Base-by-base conservation (phyloP, 2,888 invertebrate genomes). In the Hydroisotoma schaefferi region DNA sequence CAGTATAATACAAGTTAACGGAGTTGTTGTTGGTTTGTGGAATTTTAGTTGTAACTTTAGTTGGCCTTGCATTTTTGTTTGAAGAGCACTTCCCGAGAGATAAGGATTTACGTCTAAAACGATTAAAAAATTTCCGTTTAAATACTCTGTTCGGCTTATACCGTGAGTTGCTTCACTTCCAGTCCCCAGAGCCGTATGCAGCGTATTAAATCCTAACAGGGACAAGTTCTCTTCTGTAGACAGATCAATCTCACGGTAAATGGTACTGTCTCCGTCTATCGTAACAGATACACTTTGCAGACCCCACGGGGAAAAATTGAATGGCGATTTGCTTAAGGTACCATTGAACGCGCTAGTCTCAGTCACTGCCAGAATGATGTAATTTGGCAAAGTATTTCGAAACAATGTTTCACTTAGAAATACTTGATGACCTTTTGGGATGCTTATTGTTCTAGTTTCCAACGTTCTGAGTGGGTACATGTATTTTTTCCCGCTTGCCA, bases 231-330 rank as follows among this genome's bases (percentile, higher is more conserved):
- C 22, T 3, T 29, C 37, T 8, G 23, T 6, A 22, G 29, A 20
- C 4, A 52, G 23, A 18, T 18, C 22, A 3, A 52, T 6, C 2
- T 2, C 4, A 2, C 25, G 6, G 37, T 33, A 52, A 6, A 52
- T 18, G 10, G 51, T n/a, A 37, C 28, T 28, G 20, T 52, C 37
- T 20, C 51, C 51, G 23, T 52, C 51, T 20, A 52, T 29, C n/a
- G 27, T 52, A 28, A 37, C 51, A 28, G 15, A 20, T 3, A 52
- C 37, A 22, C 18, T 18, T 20, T 4, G 22, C 4, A 52, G n/a
- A 8, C 22, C 8, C 10, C 18, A 33, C 6, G 18, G 33, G 29
- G 6, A 12, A 33, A 52, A 52, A 25, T 52, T 52, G 22, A 52
- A 52, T n/a, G 22, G 5, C 2, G 29, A 33, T 8, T 22, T 27